Conservation (phyloP, 2,113 vertebrate genomes). For the Cololabis saira region DNA sequence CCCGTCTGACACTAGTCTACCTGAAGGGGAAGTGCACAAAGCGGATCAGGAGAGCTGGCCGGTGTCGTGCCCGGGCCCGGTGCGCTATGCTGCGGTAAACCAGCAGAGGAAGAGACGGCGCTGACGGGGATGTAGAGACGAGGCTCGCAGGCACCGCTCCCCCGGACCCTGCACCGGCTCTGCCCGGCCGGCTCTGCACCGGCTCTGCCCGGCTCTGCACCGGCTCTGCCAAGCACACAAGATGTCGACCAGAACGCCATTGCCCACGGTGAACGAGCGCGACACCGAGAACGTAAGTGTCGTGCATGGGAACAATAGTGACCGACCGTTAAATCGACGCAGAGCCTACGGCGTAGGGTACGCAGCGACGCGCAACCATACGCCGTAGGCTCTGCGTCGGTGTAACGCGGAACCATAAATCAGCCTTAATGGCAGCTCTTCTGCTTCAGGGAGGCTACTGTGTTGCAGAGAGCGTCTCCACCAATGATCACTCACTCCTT, state of each 20-base stretch:
- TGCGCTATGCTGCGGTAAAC: conserved; percentile 69
- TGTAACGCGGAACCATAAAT: no score
- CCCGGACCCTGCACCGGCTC: conserved; percentile 39
- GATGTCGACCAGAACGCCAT: conserved; percentile 95
- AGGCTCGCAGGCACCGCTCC: conserved; percentile 56
- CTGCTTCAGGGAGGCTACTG: conserved; percentile 19
- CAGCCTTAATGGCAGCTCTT: conserved; percentile 54
- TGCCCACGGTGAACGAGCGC: conserved; percentile 94
- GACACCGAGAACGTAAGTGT: conserved; percentile 92
- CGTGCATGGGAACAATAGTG: conserved; percentile 1
- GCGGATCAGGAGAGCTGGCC: conserved; percentile 50
- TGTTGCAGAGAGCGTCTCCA: conserved; percentile 54
- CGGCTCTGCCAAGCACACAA: conserved; percentile 83
- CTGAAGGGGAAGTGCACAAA: conserved; percentile 61
- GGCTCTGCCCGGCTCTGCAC: conserved; percentile 67
- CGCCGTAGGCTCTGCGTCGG: no score
- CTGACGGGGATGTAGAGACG: conserved; percentile 73
- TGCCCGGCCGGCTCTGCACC: conserved; percentile 71
- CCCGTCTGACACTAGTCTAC: conserved; percentile 62
- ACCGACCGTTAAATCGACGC: no score
- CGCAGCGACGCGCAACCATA: no score
- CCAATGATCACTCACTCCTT: conserved; percentile 38
- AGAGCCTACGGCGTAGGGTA: no score
- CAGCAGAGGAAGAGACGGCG: conserved; percentile 20
- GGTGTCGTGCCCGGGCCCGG: conserved; percentile 48